A percentile compares a stretch with the other conserved stretches of the same genome.
phyloP scores from a whole-genome alignment of 2,888 invertebrate species.

The Drosophila siamana region DNA sequence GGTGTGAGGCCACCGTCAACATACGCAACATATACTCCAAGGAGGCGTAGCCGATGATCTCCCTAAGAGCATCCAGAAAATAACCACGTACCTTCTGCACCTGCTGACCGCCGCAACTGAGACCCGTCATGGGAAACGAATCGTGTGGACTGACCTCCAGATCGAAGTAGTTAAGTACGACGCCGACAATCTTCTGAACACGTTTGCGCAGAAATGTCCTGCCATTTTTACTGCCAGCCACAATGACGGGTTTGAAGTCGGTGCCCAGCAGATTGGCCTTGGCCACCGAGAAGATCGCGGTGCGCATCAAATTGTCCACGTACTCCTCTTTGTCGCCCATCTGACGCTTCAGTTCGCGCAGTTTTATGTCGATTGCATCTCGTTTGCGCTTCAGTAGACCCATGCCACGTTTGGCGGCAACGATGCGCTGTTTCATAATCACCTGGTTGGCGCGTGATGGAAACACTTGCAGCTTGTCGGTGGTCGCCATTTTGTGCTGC shows the following conservation, averaged over 20 bases:
- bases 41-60: slow-evolving; percentile 67
- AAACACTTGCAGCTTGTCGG: slow-evolving; percentile 67
- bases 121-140: slow-evolving; percentile 69
- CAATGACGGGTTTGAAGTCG: slow-evolving; percentile 69
- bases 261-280: slow-evolving; percentile 77
- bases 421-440: slow-evolving; percentile 67
- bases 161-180: slow-evolving; percentile 66
- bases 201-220: slow-evolving; percentile 50
- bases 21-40: slow-evolving; percentile 62
- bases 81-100: slow-evolving; percentile 64
- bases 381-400: slow-evolving; percentile 77
- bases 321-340: slow-evolving; percentile 37
- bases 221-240: slow-evolving; percentile 50
- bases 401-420: slow-evolving; percentile 72
- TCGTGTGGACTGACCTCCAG: slow-evolving; percentile 29
- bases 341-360: slow-evolving; percentile 60
- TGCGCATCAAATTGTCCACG: slow-evolving; percentile 55
- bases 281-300: slow-evolving; percentile 75
- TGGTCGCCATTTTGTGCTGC: slow-evolving; percentile 51
- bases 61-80: slow-evolving; percentile 58
- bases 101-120: slow-evolving; percentile 77
- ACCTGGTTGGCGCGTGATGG: slow-evolving; percentile 81
- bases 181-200: slow-evolving; percentile 70
- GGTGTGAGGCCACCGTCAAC: slow-evolving; percentile 56
- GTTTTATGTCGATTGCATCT: slow-evolving; percentile 78